Evolutionary conservation across 37 sponge, comb jelly and placozoan genomes (phyloP).

Genomic region (Dysidea cf. avara): DNA sequence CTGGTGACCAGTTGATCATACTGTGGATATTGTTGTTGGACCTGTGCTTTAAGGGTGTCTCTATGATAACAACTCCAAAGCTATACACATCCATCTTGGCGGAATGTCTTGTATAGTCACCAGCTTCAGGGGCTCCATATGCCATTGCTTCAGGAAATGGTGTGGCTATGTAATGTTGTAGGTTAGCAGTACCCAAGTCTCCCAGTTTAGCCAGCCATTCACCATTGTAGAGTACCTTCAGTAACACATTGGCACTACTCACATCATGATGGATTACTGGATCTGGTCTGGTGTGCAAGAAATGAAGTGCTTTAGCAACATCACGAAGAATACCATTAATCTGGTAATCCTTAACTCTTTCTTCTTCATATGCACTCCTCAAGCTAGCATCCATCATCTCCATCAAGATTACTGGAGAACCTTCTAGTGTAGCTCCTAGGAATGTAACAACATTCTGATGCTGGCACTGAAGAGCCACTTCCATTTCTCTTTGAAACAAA

Average conservation of each 20-base stretch:
- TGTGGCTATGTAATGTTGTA: constrained; percentile 23
- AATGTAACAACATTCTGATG: no score
- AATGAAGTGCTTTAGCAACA: constrained; percentile 62
- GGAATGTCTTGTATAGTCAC: constrained; percentile 19
- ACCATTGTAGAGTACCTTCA: constrained; percentile 23
- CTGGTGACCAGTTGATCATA: constrained; percentile 2
- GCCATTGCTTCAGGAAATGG: constrained; percentile 56
- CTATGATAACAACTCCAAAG: constrained; percentile 66
- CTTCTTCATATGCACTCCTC: no score
- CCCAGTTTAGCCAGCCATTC: constrained; percentile 69
- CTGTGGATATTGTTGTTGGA: background rate
- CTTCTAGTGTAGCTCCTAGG: no score
- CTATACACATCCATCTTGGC: constrained; percentile 80
- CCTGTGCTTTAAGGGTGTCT: constrained; percentile 14
- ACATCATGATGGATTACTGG: constrained; percentile 78
- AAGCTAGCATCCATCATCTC: no score
- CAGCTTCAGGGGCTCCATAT: constrained; percentile 72
- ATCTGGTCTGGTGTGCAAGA: constrained; percentile 55
- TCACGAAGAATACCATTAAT: constrained; percentile 10
- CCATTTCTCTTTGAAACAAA: no score
- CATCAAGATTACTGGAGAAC: no score
- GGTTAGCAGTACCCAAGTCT: constrained; percentile 83
- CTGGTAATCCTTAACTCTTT: no score
- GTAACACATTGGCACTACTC: constrained; percentile 73
- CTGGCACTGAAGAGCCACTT: no score